Evolutionary conservation across 2,797 vertebrate genomes (phyloP), one percentile per base, ranked within the genome.

Genomic region (Monodelphis domestica): DNA sequence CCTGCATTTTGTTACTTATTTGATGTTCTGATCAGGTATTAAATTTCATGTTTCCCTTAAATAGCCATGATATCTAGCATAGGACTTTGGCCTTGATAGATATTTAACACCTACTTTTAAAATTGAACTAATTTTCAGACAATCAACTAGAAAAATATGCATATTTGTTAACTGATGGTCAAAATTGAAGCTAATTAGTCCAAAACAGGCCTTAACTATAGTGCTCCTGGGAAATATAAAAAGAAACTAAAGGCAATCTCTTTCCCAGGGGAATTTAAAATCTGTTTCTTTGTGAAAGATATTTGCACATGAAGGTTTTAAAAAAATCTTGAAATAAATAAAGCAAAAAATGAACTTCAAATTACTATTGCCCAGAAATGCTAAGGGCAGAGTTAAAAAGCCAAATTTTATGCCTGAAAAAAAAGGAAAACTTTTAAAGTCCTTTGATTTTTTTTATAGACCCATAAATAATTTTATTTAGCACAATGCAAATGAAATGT

Each of bases 381-480:
- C 17, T 38, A 17, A 50, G 2, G 12, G 0, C 90, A 95, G 87
- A 94, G 26, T 94, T 95, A 96, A 97, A 93, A 33, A 0, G 56
- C 84, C 55, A 30, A 29, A 92, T 88, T 90, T 97, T 0, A 91
- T 91, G 89, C 5, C 87, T 95, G 84, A 95, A 45, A 87, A 26
- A 91, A 94, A 94, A 92, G 84, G 91, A 91, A 91, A 56, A 15
- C 0, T 53, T 52, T 51, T 90, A 26, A 45, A 84, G 21, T 84
- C 38, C 70, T 87, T 88, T 0, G 33, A n/a, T 91, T 56, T 88
- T n/a, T 89, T 88, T 94, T 90, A 51, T 10, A 96, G 54, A 38
- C 2, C 53, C 95, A 15, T 24, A 95, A 93, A 97, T 93, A 93
- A 91, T 97, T 97, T 95, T 93, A 89, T 30, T 17, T 11, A 70